Evolutionary conservation across 2,888 invertebrate species (phyloP).

Genomic region (Diogma glabrata): DNA sequence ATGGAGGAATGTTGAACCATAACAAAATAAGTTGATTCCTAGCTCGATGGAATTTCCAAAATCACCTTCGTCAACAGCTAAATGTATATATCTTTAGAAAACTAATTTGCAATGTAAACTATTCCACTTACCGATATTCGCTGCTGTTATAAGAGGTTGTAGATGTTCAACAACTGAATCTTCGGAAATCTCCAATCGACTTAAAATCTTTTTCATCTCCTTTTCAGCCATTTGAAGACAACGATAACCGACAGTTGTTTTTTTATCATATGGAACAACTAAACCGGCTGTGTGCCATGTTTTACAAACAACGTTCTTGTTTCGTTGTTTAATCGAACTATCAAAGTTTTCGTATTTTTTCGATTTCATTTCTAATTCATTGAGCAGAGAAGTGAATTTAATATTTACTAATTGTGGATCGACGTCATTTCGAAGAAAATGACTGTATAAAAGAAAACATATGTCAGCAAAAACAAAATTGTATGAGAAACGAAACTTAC

Average conservation of each 20-base stretch:
- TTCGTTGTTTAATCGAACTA: slow-evolving; percentile 47
- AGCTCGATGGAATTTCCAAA: slow-evolving; percentile 87
- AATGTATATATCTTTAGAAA: not conserved
- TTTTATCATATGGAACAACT: slow-evolving; percentile 71
- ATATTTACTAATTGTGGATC: no score
- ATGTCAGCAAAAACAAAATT: slow-evolving; percentile 9
- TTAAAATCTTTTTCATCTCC: slow-evolving; percentile 55
- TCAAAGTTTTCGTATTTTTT: slow-evolving; percentile 33
- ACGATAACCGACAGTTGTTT: slow-evolving; percentile 77
- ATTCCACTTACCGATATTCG: slow-evolving; percentile 47
- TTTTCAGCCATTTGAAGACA: slow-evolving; percentile 55
- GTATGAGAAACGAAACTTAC: slow-evolving; percentile 13
- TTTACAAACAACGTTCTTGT: slow-evolving; percentile 50
- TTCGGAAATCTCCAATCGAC: slow-evolving; percentile 46
- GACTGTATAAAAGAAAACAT: no score
- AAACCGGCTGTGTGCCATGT: slow-evolving; percentile 75
- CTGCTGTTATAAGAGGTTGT: slow-evolving; percentile 69
- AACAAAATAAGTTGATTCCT: slow-evolving; percentile 75
- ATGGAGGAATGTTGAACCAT: slow-evolving; percentile 58
- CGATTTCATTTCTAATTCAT: no score
- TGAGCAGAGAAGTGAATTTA: not conserved
- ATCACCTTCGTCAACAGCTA: slow-evolving; percentile 86
- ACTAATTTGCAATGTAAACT: not conserved
- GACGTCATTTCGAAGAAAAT: no score
- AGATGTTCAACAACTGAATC: slow-evolving; percentile 51